Percentiles rank a stretch among this genome's conserved stretches.
Evolutionary conservation across 1,140 invertebrate genomes (phyloP).

Genomic region (Trypoxylus dichotomus): DNA sequence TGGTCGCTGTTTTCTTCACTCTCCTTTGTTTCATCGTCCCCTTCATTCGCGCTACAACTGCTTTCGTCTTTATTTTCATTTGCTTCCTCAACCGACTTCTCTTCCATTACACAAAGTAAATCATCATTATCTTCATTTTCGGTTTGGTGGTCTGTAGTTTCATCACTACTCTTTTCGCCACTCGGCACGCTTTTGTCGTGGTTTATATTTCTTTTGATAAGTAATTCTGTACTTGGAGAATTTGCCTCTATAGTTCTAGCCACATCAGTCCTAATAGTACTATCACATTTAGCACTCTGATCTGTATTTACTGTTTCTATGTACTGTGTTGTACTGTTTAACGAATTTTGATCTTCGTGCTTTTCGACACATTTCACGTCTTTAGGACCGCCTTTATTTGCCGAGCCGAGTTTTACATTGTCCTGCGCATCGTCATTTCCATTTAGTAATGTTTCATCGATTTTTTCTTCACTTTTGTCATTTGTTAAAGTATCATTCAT

Average conservation of each 20-base stretch:
- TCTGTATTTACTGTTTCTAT: neutral
- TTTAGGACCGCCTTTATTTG: neutral
- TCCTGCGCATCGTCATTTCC: neutral
- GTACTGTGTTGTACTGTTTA: neutral
- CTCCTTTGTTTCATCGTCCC: constrained; percentile 50
- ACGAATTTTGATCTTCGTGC: neutral
- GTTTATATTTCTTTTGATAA: neutral
- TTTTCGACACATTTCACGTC: neutral
- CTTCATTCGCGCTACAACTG: constrained; percentile 57
- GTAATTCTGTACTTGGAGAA: neutral
- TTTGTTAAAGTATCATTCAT: neutral
- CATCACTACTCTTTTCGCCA: constrained; percentile 40
- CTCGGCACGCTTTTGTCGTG: neutral
- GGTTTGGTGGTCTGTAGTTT: constrained; percentile 40
- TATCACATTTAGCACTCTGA: neutral
- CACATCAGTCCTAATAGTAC: neutral
- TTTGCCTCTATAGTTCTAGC: neutral
- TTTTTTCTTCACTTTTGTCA: neutral
- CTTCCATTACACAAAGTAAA: constrained; percentile 17
- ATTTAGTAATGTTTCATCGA: neutral
- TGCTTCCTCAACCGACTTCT: constrained; percentile 13
- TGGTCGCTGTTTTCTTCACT: neutral
- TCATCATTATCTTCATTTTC: constrained; percentile 25
- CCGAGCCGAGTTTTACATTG: neutral
- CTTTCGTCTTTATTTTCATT: constrained; percentile 41